Evolutionary conservation across 2,797 vertebrate genomes (phyloP).

Genomic region (Hydrophis major): DNA sequence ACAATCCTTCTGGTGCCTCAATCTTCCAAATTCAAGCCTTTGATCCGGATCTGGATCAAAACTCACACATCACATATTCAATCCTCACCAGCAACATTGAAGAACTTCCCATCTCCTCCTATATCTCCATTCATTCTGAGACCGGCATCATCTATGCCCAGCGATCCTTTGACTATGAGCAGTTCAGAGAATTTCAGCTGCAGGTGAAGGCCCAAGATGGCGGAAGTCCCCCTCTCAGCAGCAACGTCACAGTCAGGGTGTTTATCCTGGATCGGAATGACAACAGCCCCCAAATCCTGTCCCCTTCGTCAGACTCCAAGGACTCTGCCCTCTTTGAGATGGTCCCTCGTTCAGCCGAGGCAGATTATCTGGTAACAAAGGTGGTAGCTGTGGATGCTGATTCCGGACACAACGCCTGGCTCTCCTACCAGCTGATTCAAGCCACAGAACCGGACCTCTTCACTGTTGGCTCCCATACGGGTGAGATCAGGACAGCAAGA

Average conservation of each 20-base stretch:
- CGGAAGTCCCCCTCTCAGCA: constrained; percentile 67
- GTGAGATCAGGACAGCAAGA: constrained; percentile 76
- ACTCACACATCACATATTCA: constrained; percentile 44
- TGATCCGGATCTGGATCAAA: background rate
- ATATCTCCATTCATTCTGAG: constrained; percentile 39
- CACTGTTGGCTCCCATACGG: constrained; percentile 71
- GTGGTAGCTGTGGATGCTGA: constrained; percentile 72
- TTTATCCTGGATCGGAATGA: constrained; percentile 80
- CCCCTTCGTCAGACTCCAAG: constrained; percentile 57
- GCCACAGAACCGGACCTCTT: constrained; percentile 73
- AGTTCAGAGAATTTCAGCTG: constrained; percentile 51
- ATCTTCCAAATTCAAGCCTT: constrained; percentile 56
- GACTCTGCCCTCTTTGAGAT: constrained; percentile 66
- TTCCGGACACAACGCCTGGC: constrained; percentile 66
- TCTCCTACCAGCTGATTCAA: constrained; percentile 73
- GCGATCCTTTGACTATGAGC: constrained; percentile 66
- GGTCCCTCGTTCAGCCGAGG: constrained; percentile 67
- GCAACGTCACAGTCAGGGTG: constrained; percentile 68
- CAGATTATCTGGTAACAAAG: constrained; percentile 59
- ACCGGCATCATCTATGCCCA: constrained; percentile 2
- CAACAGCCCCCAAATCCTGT: constrained; percentile 69
- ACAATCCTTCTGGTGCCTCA: constrained; percentile 51
- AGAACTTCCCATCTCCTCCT: constrained; percentile 22
- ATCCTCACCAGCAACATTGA: constrained; percentile 41
- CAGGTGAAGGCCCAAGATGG: constrained; percentile 56